Evolutionary conservation across 2,113 vertebrate genomes (phyloP), one percentile per base, ranked within the genome.

Genomic region (Procavia capensis): DNA sequence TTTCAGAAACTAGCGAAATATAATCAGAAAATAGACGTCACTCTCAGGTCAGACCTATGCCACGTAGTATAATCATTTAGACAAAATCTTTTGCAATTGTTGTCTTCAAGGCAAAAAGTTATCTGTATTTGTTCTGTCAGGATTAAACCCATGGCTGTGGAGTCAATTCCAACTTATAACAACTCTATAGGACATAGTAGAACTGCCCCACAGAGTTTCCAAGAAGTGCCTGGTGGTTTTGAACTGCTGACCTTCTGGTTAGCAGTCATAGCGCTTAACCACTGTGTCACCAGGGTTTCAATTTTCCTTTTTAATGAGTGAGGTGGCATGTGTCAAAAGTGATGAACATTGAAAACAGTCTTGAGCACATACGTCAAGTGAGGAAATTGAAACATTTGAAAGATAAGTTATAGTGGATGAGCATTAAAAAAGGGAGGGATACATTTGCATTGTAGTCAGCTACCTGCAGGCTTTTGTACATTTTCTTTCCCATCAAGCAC

Each of bases 21-120:
- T 95, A 96, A 97, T 90, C 25, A 95, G 54, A 45, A 95, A 95
- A 93, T 89, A 84, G 10, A 19, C 93, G 68, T 95, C 80, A 93
- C 63, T n/a, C 45, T 88, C 17, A 72, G 83, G 79, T 95, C 72
- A 93, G 8, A 72, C 11, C 31, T 66, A 11, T 45, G 36, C 64
- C 5, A 9, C 6, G 72, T 34, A 57, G 29, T 66, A 22, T 45
- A 90, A 63, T 93, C 88, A 86, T 83, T 92, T 86, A 59, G 7
- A 81, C 16, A 4, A 31, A 70, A 54, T 59, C 90, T 80, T 94
- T 91, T 61, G 74, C 10, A 82, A 50, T 29, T 82, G 76, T 63
- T 94, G 75, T 66, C 59, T 96, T 81, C 95, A 95, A 95, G 61
- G 50, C 78, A 90, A 95, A 89, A 88, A 89, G 61, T 59, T 9